Evolutionary conservation across 2,797 vertebrate species (phyloP).

Genomic region (Lacerta bilineata): DNA sequence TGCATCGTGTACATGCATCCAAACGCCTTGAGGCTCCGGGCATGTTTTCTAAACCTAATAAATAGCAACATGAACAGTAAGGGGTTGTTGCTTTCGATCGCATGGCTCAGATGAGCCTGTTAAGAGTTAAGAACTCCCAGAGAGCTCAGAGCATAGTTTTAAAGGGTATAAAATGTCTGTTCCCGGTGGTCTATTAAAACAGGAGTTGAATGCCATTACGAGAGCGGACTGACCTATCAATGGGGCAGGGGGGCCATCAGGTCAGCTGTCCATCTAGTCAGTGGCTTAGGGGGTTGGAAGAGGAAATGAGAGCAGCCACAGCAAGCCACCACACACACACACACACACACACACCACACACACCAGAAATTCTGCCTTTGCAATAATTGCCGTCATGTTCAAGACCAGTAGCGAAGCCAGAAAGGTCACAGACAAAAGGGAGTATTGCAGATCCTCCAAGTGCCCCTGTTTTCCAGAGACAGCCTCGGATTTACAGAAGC

Average conservation of each 20-base stretch:
- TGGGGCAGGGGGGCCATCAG: too few relatives aligned
- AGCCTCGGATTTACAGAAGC: too few relatives aligned
- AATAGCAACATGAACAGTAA: not conserved
- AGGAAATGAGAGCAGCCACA: too few relatives aligned
- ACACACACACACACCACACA: too few relatives aligned
- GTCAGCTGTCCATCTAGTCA: too few relatives aligned
- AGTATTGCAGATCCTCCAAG: not conserved
- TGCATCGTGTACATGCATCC: not conserved
- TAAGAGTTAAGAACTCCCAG: not conserved
- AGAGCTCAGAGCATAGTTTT: not conserved
- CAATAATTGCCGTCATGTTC: too few relatives aligned
- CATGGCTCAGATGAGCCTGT: not conserved
- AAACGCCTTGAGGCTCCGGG: not conserved
- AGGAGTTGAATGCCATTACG: not conserved
- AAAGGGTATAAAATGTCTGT: not conserved
- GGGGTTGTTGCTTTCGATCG: too few relatives aligned
- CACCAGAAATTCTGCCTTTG: not conserved
- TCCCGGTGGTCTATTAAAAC: too few relatives aligned
- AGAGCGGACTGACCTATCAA: too few relatives aligned
- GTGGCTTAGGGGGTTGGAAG: too few relatives aligned
- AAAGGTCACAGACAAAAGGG: not conserved
- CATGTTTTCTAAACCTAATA: not conserved
- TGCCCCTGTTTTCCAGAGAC: too few relatives aligned
- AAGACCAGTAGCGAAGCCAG: not conserved
- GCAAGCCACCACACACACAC: too few relatives aligned